These are phyloP conservation scores for Lophotriccus pileatus DNA, from an alignment of 2,797 vertebrate species.

Conservation along the genomic window DNA sequence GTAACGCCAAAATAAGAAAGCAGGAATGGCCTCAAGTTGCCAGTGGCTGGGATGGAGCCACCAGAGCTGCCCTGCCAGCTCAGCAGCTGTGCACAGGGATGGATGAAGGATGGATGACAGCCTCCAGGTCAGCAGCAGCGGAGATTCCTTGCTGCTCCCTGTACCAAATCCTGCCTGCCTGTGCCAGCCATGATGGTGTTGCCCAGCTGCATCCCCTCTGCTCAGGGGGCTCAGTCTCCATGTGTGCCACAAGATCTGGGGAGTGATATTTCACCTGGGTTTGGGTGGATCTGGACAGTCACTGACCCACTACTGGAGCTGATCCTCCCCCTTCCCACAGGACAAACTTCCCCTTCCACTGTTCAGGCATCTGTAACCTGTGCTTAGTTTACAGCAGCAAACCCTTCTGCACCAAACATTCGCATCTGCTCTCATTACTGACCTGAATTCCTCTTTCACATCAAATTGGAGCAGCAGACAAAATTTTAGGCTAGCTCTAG, in stretches of 20 bases:
- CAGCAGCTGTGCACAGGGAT: neutral
- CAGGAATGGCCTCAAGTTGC: neutral
- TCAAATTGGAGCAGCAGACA: neutral
- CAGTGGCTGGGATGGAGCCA: neutral
- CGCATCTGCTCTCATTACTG: neutral
- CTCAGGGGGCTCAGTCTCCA: neutral
- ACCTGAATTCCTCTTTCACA: neutral
- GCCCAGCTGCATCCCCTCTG: neutral
- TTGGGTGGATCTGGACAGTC: neutral
- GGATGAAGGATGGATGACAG: accelerated
- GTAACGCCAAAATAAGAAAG: neutral
- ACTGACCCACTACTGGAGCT: neutral
- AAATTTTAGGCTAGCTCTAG: neutral
- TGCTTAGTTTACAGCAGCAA: neutral
- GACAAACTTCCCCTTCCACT: neutral
- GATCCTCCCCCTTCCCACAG: neutral
- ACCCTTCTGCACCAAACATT: neutral
- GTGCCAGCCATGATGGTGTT: neutral
- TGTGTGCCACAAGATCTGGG: neutral
- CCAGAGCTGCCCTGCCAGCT: neutral
- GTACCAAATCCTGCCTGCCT: accelerated
- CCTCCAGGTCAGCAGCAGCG: neutral
- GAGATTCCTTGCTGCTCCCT: neutral
- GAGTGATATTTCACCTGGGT: neutral
- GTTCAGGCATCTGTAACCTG: neutral